phyloP scores from a whole-genome alignment of 1,140 invertebrate genomes.

The Drosophila ambigua region DNA sequence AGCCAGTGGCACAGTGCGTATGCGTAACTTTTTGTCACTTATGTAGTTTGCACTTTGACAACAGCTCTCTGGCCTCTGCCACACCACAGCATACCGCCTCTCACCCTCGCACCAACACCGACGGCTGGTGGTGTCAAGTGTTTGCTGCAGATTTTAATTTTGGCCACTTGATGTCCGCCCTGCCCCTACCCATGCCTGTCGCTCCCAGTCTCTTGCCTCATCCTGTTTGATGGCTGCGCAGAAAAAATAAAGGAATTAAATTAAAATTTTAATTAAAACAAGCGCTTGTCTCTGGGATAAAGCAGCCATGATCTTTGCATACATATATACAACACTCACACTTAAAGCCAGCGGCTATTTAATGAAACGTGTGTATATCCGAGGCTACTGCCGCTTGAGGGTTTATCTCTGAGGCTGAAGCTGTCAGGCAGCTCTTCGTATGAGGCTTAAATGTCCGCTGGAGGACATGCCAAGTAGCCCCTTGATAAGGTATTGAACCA shows the following conservation, averaged over 20 bases:
- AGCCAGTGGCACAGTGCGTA: constrained; percentile 52
- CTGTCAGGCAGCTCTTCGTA: constrained; percentile 11
- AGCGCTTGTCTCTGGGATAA: constrained; percentile 47
- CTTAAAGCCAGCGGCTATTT: constrained; percentile 54
- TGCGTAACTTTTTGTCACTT: constrained; percentile 76
- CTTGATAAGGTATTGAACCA: too few relatives aligned
- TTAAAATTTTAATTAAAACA: constrained; percentile 81
- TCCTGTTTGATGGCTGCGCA: constrained; percentile 16
- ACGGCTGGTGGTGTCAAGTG: constrained; percentile 34
- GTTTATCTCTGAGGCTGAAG: constrained; percentile 7
- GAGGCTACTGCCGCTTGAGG: constrained; percentile 2
- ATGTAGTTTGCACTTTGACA: constrained; percentile 54
- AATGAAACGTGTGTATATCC: constrained; percentile 40
- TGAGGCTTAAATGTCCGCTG: constrained; percentile 37
- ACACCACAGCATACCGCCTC: background rate
- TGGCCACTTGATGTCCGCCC: constrained; percentile 63
- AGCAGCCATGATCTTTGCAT: constrained; percentile 28
- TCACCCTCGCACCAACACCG: background rate
- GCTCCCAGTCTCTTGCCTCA: constrained; percentile 2
- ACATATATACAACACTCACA: constrained; percentile 20
- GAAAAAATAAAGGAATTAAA: constrained; percentile 54
- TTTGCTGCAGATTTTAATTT: constrained; percentile 69
- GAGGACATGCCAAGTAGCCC: background rate
- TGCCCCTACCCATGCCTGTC: background rate
- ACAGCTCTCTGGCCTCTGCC: background rate